phyloP scores from a whole-genome alignment of 2,888 invertebrate genomes.

The Pogonocherus hispidulus region DNA sequence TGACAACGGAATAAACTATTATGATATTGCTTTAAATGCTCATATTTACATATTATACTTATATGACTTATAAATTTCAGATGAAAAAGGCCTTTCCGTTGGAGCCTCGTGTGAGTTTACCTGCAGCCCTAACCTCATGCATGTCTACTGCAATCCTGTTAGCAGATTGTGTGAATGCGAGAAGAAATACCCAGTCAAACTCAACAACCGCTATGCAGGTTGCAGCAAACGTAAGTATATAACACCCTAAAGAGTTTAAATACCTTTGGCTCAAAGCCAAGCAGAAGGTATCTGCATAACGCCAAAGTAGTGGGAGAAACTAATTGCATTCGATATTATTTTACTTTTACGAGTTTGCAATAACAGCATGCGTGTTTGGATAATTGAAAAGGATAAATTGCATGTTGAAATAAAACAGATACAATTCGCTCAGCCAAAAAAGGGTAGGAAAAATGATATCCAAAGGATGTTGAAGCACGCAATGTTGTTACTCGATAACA shows the following conservation, averaged over 20 bases:
- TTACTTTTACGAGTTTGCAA: background rate
- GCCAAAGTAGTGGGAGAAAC: background rate
- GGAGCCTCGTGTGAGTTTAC: conserved; percentile 84
- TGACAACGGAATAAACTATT: too few relatives aligned
- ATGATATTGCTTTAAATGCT: too few relatives aligned
- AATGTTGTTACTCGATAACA: too few relatives aligned
- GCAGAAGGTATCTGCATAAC: conserved; percentile 6
- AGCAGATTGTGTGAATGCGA: conserved; percentile 84
- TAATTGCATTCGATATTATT: background rate
- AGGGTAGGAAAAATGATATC: too few relatives aligned
- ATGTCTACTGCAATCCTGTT: conserved; percentile 83
- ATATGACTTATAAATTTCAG: conserved; percentile 43
- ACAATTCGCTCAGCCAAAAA: too few relatives aligned
- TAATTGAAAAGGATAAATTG: too few relatives aligned
- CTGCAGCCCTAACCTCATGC: conserved; percentile 81
- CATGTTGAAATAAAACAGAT: too few relatives aligned
- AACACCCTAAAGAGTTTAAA: background rate
- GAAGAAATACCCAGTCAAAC: conserved; percentile 84
- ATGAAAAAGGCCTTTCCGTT: conserved; percentile 81
- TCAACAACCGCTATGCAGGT: conserved; percentile 82
- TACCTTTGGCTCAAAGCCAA: conserved; percentile 14
- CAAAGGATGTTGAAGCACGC: too few relatives aligned
- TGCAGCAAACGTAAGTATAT: conserved; percentile 85
- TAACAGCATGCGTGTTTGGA: too few relatives aligned
- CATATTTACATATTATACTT: too few relatives aligned